These are phyloP conservation scores for Empidonax traillii DNA, from an alignment of 2,113 vertebrate species.

Conservation along the genomic window DNA sequence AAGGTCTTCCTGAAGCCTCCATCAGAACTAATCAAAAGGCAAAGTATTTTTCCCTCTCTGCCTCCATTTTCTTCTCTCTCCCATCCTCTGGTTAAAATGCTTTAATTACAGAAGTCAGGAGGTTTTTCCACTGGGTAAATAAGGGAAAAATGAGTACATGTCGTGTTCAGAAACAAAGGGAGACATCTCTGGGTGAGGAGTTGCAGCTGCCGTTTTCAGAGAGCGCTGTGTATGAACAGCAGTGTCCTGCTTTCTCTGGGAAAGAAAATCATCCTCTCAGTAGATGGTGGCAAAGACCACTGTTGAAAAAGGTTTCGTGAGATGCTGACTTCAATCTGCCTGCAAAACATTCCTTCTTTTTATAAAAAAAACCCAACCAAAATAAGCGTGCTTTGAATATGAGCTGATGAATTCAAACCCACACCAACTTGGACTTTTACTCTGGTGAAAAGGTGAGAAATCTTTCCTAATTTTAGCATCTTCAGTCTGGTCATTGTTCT, in stretches of 20 bases:
- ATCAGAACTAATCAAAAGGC: background rate
- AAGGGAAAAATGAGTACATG: background rate
- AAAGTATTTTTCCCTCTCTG: background rate
- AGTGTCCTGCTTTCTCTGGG: background rate
- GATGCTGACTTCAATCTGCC: background rate
- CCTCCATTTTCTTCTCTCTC: background rate
- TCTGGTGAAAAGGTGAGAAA: background rate
- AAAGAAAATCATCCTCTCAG: background rate
- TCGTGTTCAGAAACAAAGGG: background rate
- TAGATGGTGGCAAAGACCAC: background rate
- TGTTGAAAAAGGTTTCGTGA: background rate
- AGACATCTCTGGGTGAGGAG: rapidly evolving
- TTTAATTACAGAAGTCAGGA: background rate
- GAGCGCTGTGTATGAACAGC: rapidly evolving
- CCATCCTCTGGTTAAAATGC: background rate
- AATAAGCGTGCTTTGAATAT: background rate
- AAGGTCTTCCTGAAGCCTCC: background rate
- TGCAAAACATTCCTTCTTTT: background rate
- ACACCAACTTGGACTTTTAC: background rate
- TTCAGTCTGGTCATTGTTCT: background rate
- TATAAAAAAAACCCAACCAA: background rate
- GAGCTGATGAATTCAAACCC: background rate
- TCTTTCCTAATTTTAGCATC: background rate
- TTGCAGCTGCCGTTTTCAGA: background rate
- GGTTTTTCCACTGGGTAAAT: background rate